Conservation (phyloP, 1,140 invertebrate genomes). For the Plectus sambesii region DNA sequence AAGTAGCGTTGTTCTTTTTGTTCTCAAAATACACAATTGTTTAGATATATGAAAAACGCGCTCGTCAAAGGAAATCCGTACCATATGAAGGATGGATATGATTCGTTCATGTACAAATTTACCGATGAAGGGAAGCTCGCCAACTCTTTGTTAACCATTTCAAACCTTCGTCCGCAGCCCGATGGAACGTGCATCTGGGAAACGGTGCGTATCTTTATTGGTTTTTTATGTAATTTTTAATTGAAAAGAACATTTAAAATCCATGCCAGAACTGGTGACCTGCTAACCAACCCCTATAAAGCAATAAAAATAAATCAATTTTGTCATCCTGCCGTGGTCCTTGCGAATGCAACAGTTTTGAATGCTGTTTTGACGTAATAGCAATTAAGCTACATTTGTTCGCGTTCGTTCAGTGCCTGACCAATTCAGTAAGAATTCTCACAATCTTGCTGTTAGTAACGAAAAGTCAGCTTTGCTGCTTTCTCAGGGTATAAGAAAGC, state of each 20-base stretch:
- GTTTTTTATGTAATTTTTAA: conserved; percentile 5
- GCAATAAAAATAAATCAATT: conserved; percentile 5
- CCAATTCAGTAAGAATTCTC: no score
- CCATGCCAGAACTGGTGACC: no score
- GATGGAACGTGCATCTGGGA: conserved; percentile 7
- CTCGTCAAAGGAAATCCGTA: conserved; percentile 40
- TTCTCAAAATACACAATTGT: conserved; percentile 6
- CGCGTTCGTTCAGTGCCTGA: no score
- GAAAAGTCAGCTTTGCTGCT: no score
- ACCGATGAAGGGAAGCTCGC: conserved; percentile 28
- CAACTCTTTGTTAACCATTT: conserved; percentile 35
- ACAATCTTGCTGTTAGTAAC: no score
- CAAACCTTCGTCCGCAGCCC: conserved; percentile 29
- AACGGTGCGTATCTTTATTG: conserved; percentile 5
- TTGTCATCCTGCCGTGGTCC: no score
- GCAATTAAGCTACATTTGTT: neutral
- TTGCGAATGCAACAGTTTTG: no score
- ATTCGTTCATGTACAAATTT: conserved; percentile 41
- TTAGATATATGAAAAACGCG: conserved; percentile 31
- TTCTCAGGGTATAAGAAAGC: conserved; percentile 32
- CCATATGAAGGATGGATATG: conserved; percentile 38
- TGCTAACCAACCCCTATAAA: no score
- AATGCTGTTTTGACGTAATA: no score
- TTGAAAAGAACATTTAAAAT: no score
- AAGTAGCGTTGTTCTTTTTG: conserved; percentile 22